Conservation (phyloP, 2,113 vertebrate genomes). For the Mellivora capensis region DNA sequence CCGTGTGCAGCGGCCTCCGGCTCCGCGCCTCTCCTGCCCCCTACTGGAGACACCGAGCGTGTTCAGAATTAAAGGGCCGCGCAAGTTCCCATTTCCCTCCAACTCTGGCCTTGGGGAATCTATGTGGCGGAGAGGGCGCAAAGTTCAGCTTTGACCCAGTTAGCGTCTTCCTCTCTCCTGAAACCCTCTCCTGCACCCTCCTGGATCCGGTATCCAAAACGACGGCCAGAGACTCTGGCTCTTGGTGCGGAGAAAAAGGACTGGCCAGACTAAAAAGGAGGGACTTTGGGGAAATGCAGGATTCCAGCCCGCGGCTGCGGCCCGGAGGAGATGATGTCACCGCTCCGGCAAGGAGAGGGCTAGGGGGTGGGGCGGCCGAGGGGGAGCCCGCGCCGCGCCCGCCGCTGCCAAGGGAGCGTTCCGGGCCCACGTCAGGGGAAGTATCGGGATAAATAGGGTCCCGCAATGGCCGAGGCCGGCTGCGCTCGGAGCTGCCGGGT, state of each 20-base stretch:
- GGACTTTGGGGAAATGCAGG: conserved; percentile 48
- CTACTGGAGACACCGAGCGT: conserved; percentile 29
- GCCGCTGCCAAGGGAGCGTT: conserved; percentile 47
- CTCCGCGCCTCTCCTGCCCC: neutral
- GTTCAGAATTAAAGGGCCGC: neutral
- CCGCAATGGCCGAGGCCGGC: conserved; percentile 70
- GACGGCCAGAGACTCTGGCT: neutral
- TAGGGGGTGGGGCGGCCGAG: neutral
- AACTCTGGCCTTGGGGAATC: neutral
- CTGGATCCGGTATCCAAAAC: conserved; percentile 49
- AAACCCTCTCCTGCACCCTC: neutral
- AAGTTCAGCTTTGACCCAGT: neutral
- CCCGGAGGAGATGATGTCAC: conserved; percentile 80
- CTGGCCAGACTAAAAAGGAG: conserved; percentile 46
- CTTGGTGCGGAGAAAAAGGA: conserved; percentile 37
- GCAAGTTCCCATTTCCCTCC: neutral
- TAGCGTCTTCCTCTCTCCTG: neutral
- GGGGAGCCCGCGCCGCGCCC: neutral
- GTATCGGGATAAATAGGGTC: conserved; percentile 77
- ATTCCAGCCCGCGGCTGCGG: conserved; percentile 71
- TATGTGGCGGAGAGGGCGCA: neutral
- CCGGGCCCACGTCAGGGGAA: conserved; percentile 79
- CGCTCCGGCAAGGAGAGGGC: conserved; percentile 55
- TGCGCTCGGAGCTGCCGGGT: conserved; percentile 31
- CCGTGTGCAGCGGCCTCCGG: too few species aligned